These are phyloP conservation scores for Cryptophagus acutangulus DNA, from an alignment of 2,888 invertebrate genomes.

Conservation along the genomic window DNA sequence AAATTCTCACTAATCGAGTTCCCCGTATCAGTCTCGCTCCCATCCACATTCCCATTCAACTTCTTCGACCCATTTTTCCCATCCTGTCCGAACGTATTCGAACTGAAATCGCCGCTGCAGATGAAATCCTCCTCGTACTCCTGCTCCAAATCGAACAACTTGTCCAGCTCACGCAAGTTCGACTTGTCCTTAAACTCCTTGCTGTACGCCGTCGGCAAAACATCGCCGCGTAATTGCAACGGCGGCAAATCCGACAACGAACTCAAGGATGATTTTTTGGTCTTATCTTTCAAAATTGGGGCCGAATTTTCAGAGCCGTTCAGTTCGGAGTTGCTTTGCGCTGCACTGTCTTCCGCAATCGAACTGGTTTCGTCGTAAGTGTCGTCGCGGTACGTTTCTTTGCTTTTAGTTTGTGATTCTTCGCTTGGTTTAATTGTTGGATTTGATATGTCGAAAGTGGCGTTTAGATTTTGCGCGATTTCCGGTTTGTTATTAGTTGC, in stretches of 20 bases:
- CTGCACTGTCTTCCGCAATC: conserved; percentile 33
- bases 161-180: conserved; percentile 37
- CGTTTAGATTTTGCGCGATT: neutral
- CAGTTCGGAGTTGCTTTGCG: conserved; percentile 2
- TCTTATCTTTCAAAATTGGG: conserved; percentile 4
- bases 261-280: conserved; percentile 33
- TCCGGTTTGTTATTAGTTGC: no score
- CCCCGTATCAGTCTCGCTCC: no score
- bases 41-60: no score
- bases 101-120: conserved; percentile 28
- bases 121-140: conserved; percentile 47
- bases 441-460: neutral
- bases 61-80: no score
- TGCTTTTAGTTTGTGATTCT: neutral
- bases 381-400: conserved; percentile 26
- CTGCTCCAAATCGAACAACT: conserved; percentile 38
- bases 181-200: conserved; percentile 43
- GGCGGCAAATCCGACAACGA: conserved; percentile 42
- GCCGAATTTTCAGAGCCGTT: neutral
- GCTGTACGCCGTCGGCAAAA: conserved; percentile 42
- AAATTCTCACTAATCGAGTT: no score
- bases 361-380: conserved; percentile 39
- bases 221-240: conserved; percentile 39
- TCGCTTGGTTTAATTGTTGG: neutral
- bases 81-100: neutral